These are phyloP conservation scores for Dichetophora obliterata DNA, from an alignment of 2,888 invertebrate species.

Conservation along the genomic window DNA sequence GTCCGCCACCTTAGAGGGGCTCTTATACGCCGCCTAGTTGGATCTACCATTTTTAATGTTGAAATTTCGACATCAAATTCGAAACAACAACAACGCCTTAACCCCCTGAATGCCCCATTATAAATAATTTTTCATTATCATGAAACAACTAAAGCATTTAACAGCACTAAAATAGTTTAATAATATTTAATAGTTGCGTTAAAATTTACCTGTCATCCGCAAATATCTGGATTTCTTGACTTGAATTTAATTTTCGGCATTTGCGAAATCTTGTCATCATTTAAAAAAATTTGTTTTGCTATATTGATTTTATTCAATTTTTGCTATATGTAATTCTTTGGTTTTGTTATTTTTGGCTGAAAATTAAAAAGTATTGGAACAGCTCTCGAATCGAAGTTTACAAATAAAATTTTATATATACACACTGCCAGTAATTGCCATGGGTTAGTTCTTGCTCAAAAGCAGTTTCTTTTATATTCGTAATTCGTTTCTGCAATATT, in stretches of 20 bases:
- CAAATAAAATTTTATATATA: too few species aligned
- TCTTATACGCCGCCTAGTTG: too few species aligned
- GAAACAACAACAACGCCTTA: too few species aligned
- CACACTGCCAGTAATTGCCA: not conserved
- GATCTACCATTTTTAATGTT: too few species aligned
- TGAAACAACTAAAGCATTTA: too few species aligned
- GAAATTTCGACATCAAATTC: too few species aligned
- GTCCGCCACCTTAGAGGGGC: too few species aligned
- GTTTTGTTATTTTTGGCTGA: not conserved
- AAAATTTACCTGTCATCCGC: constrained; percentile 27
- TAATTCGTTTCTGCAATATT: not conserved
- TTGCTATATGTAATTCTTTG: not conserved
- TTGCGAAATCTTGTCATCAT: constrained; percentile 37
- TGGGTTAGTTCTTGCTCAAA: not conserved
- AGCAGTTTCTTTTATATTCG: not conserved
- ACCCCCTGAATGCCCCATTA: too few species aligned
- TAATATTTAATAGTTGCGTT: not conserved
- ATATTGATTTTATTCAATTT: not conserved
- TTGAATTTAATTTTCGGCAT: constrained; percentile 12
- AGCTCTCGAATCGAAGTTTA: too few species aligned
- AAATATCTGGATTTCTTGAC: constrained; percentile 22
- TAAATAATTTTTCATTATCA: too few species aligned
- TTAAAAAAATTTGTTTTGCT: not conserved
- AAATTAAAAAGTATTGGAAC: not conserved
- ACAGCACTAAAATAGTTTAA: too few species aligned